Base-by-base conservation (phyloP, 1,140 invertebrate species). In the Ruditapes philippinarum region DNA sequence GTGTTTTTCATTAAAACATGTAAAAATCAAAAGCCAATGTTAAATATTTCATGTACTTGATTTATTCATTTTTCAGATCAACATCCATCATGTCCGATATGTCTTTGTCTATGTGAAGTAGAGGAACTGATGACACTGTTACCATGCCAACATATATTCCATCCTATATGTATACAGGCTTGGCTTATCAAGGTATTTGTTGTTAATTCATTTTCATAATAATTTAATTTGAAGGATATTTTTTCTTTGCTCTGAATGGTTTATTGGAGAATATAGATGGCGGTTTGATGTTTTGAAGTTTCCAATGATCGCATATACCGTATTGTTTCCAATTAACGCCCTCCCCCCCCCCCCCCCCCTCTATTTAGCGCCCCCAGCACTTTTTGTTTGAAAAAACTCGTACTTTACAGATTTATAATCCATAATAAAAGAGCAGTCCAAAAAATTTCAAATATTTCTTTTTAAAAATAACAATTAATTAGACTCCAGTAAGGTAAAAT, bases 111-210 rank as follows among this genome's bases (percentile, higher is more conserved):
- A 7, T 91, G 73, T 62, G 82, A 92, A 49, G 25, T 76, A 4
- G 76, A 80, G 11, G 92, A 92, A 49, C 19, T 42, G 11, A 82
- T 91, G 80, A 83, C 91, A 17, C 42, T 78, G 42, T 89, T 92
- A 19, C 91, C 89, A 42, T 92, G 92, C 65, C 91, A 91, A 81
- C 92, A 92, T 54, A 80, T 92, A 22, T 92, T 91, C 49, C 92
- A 92, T 70, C 89, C 89, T 31, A 51, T 92, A n/a, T 92, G 92
- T 84, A 91, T 92, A 54, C 88, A 89, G 45, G 92, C 89, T 12
- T 92, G 92, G 91, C 76, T 92, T 7, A 28, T 60, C 65, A 92
- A 92, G 81, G 92, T 92, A 91, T 65, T 33, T 57, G 54, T 74
- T 51, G 31, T 89, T n/a, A 4, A 33, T 45, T 31, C 25, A 31